Conservation (phyloP, 2,113 vertebrate species). For the Neopipo cinnamomea region DNA sequence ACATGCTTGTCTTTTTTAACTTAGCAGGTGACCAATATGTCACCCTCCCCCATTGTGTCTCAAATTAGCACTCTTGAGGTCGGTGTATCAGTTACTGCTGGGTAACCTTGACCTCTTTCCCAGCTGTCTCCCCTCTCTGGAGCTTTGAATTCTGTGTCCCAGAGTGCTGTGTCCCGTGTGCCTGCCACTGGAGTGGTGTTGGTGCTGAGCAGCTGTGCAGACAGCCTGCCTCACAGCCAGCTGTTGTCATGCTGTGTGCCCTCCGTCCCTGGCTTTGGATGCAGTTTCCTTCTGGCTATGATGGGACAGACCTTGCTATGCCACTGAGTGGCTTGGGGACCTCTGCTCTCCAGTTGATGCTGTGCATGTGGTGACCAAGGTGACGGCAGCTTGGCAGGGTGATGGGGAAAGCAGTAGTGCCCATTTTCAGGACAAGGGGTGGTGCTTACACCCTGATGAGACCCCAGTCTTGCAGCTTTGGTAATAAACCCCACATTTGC, state of each 20-base stretch:
- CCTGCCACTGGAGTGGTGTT: neutral
- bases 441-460: neutral
- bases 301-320: neutral
- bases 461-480: neutral
- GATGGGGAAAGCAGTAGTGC: neutral
- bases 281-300: neutral
- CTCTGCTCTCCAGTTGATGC: neutral
- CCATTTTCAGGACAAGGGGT: neutral
- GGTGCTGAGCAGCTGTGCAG: neutral
- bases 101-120: conserved; percentile 55
- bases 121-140: conserved; percentile 23
- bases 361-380: neutral
- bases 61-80: conserved; percentile 56
- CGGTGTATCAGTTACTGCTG: conserved; percentile 44
- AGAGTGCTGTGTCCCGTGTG: accelerated
- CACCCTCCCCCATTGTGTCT: conserved; percentile 30
- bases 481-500: neutral
- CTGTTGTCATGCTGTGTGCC: neutral
- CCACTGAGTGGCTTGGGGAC: neutral
- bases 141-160: conserved; percentile 6
- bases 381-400: neutral
- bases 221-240: neutral
- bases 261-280: neutral
- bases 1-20: conserved; percentile 12
- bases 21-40: conserved; percentile 34